Evolutionary conservation across 2,888 invertebrate genomes (phyloP), one percentile per base, ranked within the genome.

Genomic region (Cantharis lateralis): DNA sequence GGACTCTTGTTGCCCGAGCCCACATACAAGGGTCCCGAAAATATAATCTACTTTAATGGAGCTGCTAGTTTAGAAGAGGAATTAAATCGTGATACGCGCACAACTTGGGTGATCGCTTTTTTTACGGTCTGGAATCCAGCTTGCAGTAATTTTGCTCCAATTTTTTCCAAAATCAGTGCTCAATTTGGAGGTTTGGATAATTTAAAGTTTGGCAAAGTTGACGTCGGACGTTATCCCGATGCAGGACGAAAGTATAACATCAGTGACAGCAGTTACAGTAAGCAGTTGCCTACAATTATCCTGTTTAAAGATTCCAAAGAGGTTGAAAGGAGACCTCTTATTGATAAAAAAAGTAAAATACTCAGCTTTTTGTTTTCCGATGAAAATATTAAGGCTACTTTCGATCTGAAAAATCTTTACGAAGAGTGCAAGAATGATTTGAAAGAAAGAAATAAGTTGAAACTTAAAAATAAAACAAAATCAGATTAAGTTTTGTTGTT

Each of bases 111-210:
- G 0, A 91, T 99, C 0, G 94, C 97, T 78, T 95, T 99, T 87
- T 99, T 97, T 85, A 96, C 99, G 0, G 96, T 96, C 0, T 99
- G 99, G 99, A 98, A 97, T 86, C 98, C 99, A 2, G 93, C 95
- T 3, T 99, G 98, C 85, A 96, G 96, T 0, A 96, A 94, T 86
- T 96, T 98, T 85, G 97, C 98, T 0, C 96, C 98, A 0, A 91
- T 95, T 28, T 98, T 96, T 86, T 93, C 97, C 0, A 94, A 97
- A 85, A 88, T 98, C 0, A 97, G 97, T 0, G 92, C 93, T 0
- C 93, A 94, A 88, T 98, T 84, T 80, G 48, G 48, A n/a, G 74
- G 80, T 18, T 89, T 98, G 82, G 94, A 96, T 1, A 97, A 98
- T 87, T 89, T 99, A 9, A 95, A 94, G 88, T 99, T 99, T 90